Evolutionary conservation across 2,888 invertebrate genomes (phyloP).

Genomic region (Mamestra brassicae): DNA sequence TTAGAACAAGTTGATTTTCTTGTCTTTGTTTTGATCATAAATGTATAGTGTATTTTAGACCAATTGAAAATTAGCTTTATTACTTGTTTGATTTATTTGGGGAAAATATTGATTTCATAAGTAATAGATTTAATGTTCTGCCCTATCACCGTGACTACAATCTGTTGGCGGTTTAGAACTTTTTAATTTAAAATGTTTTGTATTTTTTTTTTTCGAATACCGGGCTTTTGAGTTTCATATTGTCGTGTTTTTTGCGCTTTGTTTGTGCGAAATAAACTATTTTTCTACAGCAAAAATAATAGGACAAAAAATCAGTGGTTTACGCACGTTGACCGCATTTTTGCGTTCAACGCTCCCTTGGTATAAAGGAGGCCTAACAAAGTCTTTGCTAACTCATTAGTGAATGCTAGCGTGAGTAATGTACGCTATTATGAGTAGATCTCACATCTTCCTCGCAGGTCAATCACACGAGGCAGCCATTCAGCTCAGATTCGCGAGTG

Average conservation of each 20-base stretch:
- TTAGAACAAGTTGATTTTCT: neutral
- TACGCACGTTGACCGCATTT: slow-evolving; percentile 28
- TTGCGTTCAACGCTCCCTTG: slow-evolving; percentile 36
- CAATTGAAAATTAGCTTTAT: neutral
- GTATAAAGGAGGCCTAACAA: slow-evolving; percentile 36
- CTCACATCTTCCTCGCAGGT: slow-evolving; percentile 15
- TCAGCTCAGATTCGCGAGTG: neutral
- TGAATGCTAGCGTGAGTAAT: slow-evolving; percentile 14
- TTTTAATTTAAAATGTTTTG: neutral
- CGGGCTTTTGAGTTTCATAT: neutral
- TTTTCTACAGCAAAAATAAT: neutral
- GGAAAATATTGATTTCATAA: too few relatives aligned
- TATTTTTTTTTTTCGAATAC: neutral
- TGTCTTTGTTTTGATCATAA: slow-evolving; percentile 1
- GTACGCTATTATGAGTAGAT: slow-evolving; percentile 16
- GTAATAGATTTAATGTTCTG: too few relatives aligned
- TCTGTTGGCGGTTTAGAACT: neutral
- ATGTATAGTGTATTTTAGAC: neutral
- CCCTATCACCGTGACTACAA: too few relatives aligned
- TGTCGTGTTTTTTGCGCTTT: neutral
- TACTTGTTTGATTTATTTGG: too few relatives aligned
- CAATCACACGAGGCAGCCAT: slow-evolving; percentile 9
- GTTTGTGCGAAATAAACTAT: neutral
- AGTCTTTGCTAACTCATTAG: slow-evolving; percentile 28
- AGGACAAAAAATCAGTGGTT: slow-evolving; percentile 35